phyloP scores from a whole-genome alignment of 2,113 vertebrate species.

The Terrapene triunguis region DNA sequence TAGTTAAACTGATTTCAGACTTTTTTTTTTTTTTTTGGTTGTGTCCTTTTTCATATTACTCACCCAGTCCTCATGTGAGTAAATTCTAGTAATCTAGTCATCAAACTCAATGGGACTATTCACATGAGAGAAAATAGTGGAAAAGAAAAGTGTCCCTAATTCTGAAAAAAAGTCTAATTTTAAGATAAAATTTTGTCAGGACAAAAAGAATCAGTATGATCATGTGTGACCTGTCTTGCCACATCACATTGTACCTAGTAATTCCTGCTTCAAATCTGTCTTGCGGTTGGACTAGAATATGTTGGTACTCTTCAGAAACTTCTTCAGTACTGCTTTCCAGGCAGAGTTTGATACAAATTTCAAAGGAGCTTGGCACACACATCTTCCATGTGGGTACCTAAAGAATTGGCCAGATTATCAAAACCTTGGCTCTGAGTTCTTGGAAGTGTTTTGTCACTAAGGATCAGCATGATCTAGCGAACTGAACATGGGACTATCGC shows the following conservation, averaged over 20 bases:
- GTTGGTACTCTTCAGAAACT: background rate
- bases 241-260: background rate
- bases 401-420: rapidly evolving
- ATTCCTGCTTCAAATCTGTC: background rate
- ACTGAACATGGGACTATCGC: background rate
- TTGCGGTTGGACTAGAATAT: background rate
- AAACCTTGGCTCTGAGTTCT: background rate
- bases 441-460: background rate
- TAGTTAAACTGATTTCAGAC: background rate
- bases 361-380: background rate
- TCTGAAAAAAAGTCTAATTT: background rate
- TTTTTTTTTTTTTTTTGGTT: background rate
- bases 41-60: background rate
- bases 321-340: background rate
- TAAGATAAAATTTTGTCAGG: rapidly evolving
- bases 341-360: background rate
- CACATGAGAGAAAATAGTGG: background rate
- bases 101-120: background rate
- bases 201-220: background rate
- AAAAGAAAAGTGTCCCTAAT: background rate
- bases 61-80: background rate
- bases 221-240: background rate
- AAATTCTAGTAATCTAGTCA: background rate
- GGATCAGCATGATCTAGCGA: background rate
- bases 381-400: background rate